Percentiles rank a stretch among this genome's conserved stretches.
These are phyloP conservation scores for Centropus bengalensis DNA, from an alignment of 2,113 vertebrate species.

Conservation along the genomic window DNA sequence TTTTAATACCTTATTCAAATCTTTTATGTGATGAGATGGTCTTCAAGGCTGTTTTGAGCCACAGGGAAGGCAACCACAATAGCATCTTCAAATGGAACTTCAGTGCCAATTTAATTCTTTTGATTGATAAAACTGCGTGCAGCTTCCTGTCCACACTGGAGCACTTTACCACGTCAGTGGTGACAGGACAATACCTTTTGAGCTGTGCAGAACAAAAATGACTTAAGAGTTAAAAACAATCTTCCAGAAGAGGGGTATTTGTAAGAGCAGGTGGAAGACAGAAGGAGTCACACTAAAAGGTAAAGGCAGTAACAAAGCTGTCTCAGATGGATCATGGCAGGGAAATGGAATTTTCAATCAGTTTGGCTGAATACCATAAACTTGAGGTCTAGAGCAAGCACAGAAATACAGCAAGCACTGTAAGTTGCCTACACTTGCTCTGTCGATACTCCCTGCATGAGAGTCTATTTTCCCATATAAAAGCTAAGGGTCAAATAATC, in stretches of 20 bases:
- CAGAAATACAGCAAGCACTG: neutral
- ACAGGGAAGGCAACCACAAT: neutral
- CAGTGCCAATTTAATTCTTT: neutral
- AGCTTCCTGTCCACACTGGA: neutral
- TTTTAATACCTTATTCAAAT: constrained; percentile 9
- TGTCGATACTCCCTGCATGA: neutral
- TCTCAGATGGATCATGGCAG: neutral
- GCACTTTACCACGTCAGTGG: neutral
- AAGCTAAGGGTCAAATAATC: neutral
- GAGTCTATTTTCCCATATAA: neutral
- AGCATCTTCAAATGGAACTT: neutral
- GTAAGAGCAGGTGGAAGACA: neutral
- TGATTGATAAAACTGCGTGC: neutral
- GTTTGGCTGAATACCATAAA: neutral
- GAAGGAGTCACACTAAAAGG: neutral
- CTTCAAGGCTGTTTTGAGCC: neutral
- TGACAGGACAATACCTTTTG: neutral
- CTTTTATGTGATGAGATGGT: neutral
- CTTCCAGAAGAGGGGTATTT: neutral
- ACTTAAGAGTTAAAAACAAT: neutral
- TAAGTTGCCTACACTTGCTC: neutral
- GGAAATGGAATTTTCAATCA: neutral
- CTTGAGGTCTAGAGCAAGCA: neutral
- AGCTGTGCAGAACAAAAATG: neutral
- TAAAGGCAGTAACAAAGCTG: neutral